Percentiles rank a stretch among this genome's conserved stretches.
These are phyloP conservation scores for Sinotaia quadrata DNA, from an alignment of 2,888 invertebrate species.

Conservation along the genomic window DNA sequence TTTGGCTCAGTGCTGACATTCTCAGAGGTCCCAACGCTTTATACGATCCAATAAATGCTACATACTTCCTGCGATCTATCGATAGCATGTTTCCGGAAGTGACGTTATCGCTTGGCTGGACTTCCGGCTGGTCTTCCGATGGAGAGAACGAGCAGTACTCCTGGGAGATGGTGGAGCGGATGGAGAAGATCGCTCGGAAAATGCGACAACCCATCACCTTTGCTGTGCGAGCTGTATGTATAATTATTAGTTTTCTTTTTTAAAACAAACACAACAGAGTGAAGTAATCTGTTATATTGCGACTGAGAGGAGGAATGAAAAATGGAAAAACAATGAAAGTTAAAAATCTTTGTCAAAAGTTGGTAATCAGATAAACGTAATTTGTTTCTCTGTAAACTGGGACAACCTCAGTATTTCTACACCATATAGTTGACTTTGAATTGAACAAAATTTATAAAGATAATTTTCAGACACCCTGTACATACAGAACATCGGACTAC, in stretches of 20 bases:
- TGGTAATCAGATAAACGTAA: no score
- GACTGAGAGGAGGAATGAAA: no score
- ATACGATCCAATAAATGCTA: constrained; percentile 78
- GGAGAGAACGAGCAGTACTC: constrained; percentile 65
- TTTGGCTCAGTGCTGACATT: constrained; percentile 93
- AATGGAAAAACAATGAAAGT: no score
- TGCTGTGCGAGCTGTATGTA: constrained; percentile 80
- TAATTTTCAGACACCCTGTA: no score
- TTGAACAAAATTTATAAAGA: no score
- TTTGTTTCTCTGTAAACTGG: no score
- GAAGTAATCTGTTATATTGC: no score
- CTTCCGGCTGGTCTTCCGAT: constrained; percentile 80
- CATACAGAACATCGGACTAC: no score
- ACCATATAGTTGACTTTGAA: no score
- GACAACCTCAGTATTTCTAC: no score
- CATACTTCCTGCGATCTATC: constrained; percentile 78
- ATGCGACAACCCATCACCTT: constrained; percentile 84
- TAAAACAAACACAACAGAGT: no score
- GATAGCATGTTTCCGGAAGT: constrained; percentile 77
- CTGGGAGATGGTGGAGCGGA: constrained; percentile 77
- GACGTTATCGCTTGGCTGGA: constrained; percentile 89
- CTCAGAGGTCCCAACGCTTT: constrained; percentile 81
- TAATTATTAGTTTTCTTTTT: neutral
- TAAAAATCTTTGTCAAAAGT: no score
- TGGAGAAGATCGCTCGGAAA: constrained; percentile 61